Evolutionary conservation across 1,140 invertebrate genomes (phyloP).

Genomic region (Zaprionus africanus): DNA sequence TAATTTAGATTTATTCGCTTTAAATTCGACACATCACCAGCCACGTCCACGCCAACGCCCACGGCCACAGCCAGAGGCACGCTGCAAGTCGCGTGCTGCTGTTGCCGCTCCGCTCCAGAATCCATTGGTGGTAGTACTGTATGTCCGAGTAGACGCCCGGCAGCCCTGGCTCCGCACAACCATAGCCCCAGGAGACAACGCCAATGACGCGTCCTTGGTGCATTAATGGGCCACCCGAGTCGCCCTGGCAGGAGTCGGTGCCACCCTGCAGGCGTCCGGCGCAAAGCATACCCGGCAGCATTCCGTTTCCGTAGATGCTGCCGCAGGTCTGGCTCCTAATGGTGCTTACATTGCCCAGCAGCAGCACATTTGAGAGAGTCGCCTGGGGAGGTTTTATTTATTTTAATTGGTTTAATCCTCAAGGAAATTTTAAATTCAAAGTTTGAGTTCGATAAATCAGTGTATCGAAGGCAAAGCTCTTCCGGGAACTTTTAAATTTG

Average conservation of each 20-base stretch:
- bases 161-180: conserved; percentile 87
- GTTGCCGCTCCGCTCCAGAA: conserved; percentile 49
- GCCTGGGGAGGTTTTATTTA: conserved; percentile 32
- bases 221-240: conserved; percentile 87
- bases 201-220: conserved; percentile 86
- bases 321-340: conserved; percentile 57
- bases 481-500: no score
- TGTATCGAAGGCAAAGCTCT: no score
- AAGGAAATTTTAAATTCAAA: no score
- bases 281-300: conserved; percentile 75
- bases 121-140: conserved; percentile 75
- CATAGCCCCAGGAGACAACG: conserved; percentile 90
- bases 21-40: background rate
- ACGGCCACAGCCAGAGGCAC: conserved; percentile 5
- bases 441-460: no score
- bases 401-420: no score
- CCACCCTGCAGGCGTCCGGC: conserved; percentile 70
- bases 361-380: conserved; percentile 57
- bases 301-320: conserved; percentile 54
- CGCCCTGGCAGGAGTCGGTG: conserved; percentile 84
- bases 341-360: conserved; percentile 70
- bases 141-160: conserved; percentile 91
- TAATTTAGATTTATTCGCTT: conserved; percentile 7
- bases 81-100: background rate
- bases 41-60: conserved; percentile 2